These are phyloP conservation scores for Telmatochromis sp. DNA, from an alignment of 2,113 vertebrate genomes.

Conservation along the genomic window DNA sequence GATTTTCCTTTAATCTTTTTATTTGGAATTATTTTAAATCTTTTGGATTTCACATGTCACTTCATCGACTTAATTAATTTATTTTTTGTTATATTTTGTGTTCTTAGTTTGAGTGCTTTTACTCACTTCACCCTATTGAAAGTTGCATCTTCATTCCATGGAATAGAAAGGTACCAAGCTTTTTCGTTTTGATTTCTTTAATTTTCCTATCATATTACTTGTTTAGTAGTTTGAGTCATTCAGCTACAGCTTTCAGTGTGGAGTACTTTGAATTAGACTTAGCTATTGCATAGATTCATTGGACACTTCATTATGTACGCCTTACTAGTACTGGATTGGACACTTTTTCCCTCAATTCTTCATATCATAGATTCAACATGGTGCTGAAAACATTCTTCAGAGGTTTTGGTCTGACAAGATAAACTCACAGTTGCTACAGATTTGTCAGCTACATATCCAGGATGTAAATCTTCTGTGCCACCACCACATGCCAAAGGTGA, in stretches of 20 bases:
- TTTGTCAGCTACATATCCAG: background rate
- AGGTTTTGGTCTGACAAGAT: background rate
- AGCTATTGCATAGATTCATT: background rate
- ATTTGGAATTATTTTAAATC: background rate
- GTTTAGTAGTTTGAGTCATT: background rate
- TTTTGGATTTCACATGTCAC: constrained; percentile 11
- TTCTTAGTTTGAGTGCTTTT: constrained; percentile 93
- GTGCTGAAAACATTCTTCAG: background rate
- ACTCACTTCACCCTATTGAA: constrained; percentile 87
- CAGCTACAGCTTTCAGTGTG: background rate
- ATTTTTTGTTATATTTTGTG: constrained; percentile 69
- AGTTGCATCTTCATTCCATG: constrained; percentile 97
- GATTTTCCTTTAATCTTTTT: background rate
- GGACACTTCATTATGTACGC: background rate
- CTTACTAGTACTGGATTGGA: background rate
- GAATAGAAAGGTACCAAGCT: constrained; percentile 93
- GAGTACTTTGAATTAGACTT: background rate
- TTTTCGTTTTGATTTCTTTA: background rate
- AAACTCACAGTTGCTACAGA: background rate
- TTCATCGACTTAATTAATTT: constrained; percentile 7
- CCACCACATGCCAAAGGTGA: background rate
- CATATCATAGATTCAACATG: background rate
- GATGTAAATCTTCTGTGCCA: background rate
- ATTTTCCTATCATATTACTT: background rate
- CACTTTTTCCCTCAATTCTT: background rate